Base-by-base conservation (phyloP, 2,888 invertebrate species). In the Cordilura impudica region DNA sequence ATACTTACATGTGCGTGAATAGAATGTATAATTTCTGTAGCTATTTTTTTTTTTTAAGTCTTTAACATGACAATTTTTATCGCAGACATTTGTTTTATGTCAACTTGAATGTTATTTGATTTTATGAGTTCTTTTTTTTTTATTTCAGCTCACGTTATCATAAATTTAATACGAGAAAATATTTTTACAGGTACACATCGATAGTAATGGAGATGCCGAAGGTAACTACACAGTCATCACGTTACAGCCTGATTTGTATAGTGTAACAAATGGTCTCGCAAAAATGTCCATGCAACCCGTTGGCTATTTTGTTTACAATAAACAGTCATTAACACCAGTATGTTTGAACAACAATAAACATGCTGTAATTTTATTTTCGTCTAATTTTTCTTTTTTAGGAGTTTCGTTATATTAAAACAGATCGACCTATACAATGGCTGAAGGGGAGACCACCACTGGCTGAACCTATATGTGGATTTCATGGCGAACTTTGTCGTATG, bases 211-310 rank as follows among this genome's bases (percentile, higher is more conserved):
- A 0, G 97, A 98, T 85, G 97, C 97, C 0, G 96, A 97, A 86
- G 97, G 97, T 0, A 97, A 97, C 90, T 97, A 95, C 89, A 95
- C 97, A 0, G 94, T 97, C 0, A 93, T 97, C 21, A 94, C 95
- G 0, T 90, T 96, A 60, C 91, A 95, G 79, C 92, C 93, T 53
- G 94, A 95, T 83, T 86, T 89, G 4, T 89, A 91, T 8, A 83
- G 76, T 3, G 86, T 89, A 3, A 90, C 91, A 8, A 83, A 74
- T 0, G 84, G 71, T 1, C 89, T 92, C 0, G 90, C 92, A 0
- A 91, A 93, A 16, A 94, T 94, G 93, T 93, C 93, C 73, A 94
- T 95, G 90, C 93, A 93, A 84, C 94, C 95, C 0, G 95, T 96
- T 1, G 95, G 95, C 0, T 94, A 93, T 84, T 95, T 96, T 88